phyloP scores from a whole-genome alignment of 2,888 invertebrate species.

The Andrena minutula region DNA sequence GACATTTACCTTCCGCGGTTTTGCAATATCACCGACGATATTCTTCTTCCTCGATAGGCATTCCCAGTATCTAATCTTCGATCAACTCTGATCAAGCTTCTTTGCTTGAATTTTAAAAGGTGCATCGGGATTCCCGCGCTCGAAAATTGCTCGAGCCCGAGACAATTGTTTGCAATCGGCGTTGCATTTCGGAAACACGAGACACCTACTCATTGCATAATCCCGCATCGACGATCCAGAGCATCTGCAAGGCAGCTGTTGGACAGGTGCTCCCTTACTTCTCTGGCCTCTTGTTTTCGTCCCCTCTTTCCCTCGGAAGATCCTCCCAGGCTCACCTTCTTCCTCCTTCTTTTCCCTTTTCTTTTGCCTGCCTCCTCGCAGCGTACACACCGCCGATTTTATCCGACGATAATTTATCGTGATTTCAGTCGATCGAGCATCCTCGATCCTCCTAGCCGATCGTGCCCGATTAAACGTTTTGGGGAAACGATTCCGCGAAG shows the following conservation, averaged over 20 bases:
- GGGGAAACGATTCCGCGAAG: conserved; percentile 39
- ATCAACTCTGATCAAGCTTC: too few species aligned
- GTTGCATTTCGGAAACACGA: conserved; percentile 60
- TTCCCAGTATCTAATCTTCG: too few species aligned
- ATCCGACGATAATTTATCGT: conserved; percentile 74
- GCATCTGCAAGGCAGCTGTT: conserved; percentile 72
- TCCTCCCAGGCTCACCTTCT: conserved; percentile 42
- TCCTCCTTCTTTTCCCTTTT: conserved; percentile 18
- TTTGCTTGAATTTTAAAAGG: not conserved
- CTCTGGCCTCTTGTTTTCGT: conserved; percentile 60
- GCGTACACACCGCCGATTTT: conserved; percentile 66
- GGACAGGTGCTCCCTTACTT: conserved; percentile 70
- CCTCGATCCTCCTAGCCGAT: conserved; percentile 25
- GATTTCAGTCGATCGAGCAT: conserved; percentile 57
- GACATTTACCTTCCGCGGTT: too few species aligned
- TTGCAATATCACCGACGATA: too few species aligned
- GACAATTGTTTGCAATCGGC: conserved; percentile 22
- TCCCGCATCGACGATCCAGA: conserved; percentile 51
- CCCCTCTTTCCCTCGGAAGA: conserved; percentile 28
- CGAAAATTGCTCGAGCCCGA: not conserved
- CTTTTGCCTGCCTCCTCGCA: conserved; percentile 36
- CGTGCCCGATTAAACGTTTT: conserved; percentile 52
- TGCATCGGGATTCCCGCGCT: not conserved
- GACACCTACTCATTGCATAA: conserved; percentile 67
- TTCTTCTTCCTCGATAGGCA: too few species aligned